Conservation (phyloP, 2,113 vertebrate genomes). For the Cariama cristata region DNA sequence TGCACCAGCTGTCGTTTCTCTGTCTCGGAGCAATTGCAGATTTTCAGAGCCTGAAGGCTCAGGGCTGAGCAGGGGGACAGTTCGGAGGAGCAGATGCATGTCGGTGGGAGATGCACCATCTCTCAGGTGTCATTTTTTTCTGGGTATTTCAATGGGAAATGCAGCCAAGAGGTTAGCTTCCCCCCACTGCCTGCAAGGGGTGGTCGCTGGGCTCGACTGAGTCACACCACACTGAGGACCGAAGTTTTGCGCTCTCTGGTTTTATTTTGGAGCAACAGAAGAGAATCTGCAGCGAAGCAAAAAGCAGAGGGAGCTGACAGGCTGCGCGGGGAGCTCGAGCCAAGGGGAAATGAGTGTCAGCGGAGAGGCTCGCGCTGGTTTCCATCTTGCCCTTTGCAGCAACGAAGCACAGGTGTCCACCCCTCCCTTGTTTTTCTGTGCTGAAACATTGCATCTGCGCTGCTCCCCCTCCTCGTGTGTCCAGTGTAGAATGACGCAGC, state of each 20-base stretch:
- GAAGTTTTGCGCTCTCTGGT: not conserved
- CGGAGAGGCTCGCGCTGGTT: not conserved
- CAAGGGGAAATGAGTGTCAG: not conserved
- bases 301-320: not conserved
- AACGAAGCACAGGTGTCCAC: not conserved
- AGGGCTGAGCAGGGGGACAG: fast-evolving
- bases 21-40: fast-evolving
- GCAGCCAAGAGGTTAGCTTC: no score
- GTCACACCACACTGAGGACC: not conserved
- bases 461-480: not conserved
- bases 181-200: not conserved
- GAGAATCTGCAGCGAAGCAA: not conserved
- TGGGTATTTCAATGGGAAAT: not conserved
- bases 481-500: not conserved
- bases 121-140: not conserved
- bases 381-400: not conserved
- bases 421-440: not conserved
- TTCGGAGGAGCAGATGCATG: fast-evolving
- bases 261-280: conserved; percentile 40
- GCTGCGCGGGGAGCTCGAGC: not conserved
- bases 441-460: not conserved
- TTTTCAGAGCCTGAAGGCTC: not conserved
- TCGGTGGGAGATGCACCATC: not conserved
- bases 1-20: not conserved
- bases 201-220: not conserved